Evolutionary conservation across 2,888 invertebrate genomes (phyloP), one percentile per base, ranked within the genome.

Genomic region (Serripes groenlandicus): DNA sequence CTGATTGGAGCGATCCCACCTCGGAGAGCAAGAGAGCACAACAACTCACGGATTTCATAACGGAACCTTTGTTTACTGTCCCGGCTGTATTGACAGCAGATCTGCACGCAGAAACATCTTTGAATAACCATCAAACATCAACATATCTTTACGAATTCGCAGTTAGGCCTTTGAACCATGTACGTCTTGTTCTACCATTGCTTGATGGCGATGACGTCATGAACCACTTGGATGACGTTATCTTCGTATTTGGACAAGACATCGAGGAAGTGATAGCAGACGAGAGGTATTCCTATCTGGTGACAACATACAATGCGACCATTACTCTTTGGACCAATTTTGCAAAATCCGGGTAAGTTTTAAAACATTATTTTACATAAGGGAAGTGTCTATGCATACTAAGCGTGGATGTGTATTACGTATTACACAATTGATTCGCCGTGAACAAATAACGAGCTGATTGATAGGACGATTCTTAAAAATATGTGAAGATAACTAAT

Each of bases 251-350:
- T 30, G 66, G 66, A 0, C 21, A 7, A 26, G 23, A n/a, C 26
- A 66, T 49, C 15, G 23, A 37, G 23, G 28, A 58, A 21, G 23
- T 60, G 30, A 26, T 28, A 5, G 72, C n/a, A n/a, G n/a, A 11
- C 5, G 42, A 58, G 7, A 28, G 60, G 3, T 21, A 37, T 23
- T 28, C 26, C 21, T 30, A 58, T 23, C 37, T 42, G 18, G 18
- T 37, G 35, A 72, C 28, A 21, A 2, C 28, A 66, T n/a, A 66
- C 66, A 37, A 66, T 26, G 66, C 23, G 26, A 56, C 56, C 18
- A 56, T 56, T 21, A 42, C 37, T 7, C 58, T 72, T 58, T 72
- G 72, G 72, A 15, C 72, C 34, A 72, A 72, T 60, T 72, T 72
- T 26, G 72, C 72, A 3, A 72, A 72, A 35, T 37, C 72, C 7